phyloP scores from a whole-genome alignment of 2,888 invertebrate species.

The Phorcus lineatus region DNA sequence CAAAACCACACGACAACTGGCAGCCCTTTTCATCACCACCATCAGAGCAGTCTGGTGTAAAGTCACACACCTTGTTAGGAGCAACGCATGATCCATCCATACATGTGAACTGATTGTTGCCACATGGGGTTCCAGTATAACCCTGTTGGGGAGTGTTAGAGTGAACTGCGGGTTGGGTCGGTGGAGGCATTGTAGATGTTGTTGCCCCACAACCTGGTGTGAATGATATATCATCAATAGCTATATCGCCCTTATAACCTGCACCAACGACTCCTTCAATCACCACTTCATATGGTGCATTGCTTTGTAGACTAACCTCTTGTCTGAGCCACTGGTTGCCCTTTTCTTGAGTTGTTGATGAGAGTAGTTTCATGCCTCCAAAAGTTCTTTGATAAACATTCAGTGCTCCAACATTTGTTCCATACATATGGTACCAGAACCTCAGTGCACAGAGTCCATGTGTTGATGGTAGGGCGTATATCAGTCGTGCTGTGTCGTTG shows the following conservation, averaged over 20 bases:
- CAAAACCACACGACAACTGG: conserved; percentile 64
- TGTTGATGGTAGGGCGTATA: conserved; percentile 49
- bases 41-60: conserved; percentile 45
- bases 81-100: conserved; percentile 51
- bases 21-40: conserved; percentile 53
- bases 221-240: conserved; percentile 71
- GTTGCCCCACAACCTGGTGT: conserved; percentile 64
- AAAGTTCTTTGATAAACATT: conserved; percentile 54
- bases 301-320: conserved; percentile 43
- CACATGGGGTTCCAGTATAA: conserved; percentile 35
- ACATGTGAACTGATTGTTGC: conserved; percentile 39
- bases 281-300: conserved; percentile 55
- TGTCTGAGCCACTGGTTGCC: conserved; percentile 51
- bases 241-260: conserved; percentile 63
- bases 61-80: conserved; percentile 49
- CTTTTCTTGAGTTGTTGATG: conserved; percentile 44
- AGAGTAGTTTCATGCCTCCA: conserved; percentile 40
- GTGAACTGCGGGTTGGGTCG: conserved; percentile 40
- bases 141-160: conserved; percentile 24
- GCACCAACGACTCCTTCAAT: conserved; percentile 66
- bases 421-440: conserved; percentile 73
- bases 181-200: conserved; percentile 28
- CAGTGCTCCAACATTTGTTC: conserved; percentile 52
- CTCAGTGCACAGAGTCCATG: conserved; percentile 55
- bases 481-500: conserved; percentile 52